Evolutionary conservation across 2,113 vertebrate species (phyloP).

Genomic region (Lagopus leucura): DNA sequence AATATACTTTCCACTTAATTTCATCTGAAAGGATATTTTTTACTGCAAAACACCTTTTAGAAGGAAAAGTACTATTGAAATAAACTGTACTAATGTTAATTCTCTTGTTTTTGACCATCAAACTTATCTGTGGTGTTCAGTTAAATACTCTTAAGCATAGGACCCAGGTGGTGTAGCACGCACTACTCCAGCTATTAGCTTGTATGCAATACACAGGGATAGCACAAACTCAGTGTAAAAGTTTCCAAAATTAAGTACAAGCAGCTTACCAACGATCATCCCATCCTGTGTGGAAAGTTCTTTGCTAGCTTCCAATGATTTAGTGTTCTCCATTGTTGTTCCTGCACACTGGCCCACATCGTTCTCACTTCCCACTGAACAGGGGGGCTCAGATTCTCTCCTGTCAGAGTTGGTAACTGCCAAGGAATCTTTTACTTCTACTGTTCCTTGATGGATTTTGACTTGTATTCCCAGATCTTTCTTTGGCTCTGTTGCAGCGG

Average conservation of each 20-base stretch:
- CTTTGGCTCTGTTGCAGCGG: neutral
- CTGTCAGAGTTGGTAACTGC: neutral
- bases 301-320: neutral
- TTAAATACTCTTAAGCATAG: neutral
- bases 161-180: neutral
- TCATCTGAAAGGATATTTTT: neutral
- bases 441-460: neutral
- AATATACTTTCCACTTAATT: neutral
- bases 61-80: neutral
- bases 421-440: neutral
- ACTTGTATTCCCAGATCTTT: neutral
- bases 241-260: neutral
- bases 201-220: neutral
- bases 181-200: neutral
- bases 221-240: neutral
- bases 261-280: constrained; percentile 35
- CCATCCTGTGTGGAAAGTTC: neutral
- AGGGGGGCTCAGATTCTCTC: neutral
- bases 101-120: neutral
- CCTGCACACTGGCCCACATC: neutral
- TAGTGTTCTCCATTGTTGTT: neutral
- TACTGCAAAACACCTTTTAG: neutral
- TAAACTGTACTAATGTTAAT: neutral
- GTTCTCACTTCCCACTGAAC: neutral
- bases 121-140: neutral